phyloP scores from a whole-genome alignment of 2,888 invertebrate genomes.

The Acanthopleura granulata region DNA sequence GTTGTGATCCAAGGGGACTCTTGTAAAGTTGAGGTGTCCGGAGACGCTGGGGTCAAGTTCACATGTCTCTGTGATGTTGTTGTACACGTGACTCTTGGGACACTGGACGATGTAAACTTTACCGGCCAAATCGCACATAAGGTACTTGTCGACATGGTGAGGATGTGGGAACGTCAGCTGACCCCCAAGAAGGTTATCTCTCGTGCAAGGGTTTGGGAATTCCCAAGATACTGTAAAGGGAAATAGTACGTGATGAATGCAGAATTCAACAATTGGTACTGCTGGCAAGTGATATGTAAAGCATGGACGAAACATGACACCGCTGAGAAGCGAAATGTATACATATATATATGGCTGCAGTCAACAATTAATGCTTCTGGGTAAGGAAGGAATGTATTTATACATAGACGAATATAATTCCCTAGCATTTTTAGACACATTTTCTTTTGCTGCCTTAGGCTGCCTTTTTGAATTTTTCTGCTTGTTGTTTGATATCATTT shows the following conservation, averaged over 20 bases:
- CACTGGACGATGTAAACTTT: constrained; percentile 43
- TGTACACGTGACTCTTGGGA: constrained; percentile 35
- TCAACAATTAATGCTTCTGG: too few relatives aligned
- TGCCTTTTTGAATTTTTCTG: too few relatives aligned
- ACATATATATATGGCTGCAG: too few relatives aligned
- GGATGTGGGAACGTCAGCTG: constrained; percentile 48
- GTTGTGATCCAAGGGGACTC: not conserved
- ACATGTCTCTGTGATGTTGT: not conserved
- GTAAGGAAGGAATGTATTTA: too few relatives aligned
- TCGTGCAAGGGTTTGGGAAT: constrained; percentile 38
- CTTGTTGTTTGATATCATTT: too few relatives aligned
- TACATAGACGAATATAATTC: too few relatives aligned
- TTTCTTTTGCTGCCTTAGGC: too few relatives aligned
- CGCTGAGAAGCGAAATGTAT: too few relatives aligned
- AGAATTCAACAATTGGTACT: not conserved
- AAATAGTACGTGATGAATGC: too few relatives aligned
- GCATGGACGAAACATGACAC: too few relatives aligned
- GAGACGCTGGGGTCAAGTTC: not conserved
- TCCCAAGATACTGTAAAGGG: not conserved
- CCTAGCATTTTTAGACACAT: too few relatives aligned
- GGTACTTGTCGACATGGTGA: constrained; percentile 35
- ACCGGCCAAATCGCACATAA: constrained; percentile 43
- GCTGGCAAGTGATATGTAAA: too few relatives aligned
- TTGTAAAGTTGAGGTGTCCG: not conserved
- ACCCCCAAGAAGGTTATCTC: constrained; percentile 31